Evolutionary conservation across 2,888 invertebrate species (phyloP).

Genomic region (Melanargia galathea): DNA sequence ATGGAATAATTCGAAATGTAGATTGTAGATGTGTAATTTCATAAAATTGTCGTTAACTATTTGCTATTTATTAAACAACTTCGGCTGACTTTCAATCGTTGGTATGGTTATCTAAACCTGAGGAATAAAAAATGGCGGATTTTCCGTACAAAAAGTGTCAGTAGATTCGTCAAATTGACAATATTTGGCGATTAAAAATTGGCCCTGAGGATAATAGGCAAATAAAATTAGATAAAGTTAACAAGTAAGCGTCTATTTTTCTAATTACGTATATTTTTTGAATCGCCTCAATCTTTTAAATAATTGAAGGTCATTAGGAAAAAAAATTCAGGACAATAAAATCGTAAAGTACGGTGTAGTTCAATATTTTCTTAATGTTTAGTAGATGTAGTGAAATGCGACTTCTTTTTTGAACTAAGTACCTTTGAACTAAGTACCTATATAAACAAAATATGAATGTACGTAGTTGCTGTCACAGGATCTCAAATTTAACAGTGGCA

Average conservation of each 20-base stretch:
- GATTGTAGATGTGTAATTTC: too few relatives aligned
- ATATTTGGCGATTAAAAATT: too few relatives aligned
- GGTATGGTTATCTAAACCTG: too few relatives aligned
- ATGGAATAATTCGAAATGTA: too few relatives aligned
- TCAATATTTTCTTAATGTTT: slow-evolving; percentile 21
- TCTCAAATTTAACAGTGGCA: slow-evolving; percentile 26
- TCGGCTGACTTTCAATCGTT: too few relatives aligned
- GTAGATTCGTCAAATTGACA: too few relatives aligned
- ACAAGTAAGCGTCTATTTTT: slow-evolving; percentile 16
- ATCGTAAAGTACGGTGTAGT: slow-evolving; percentile 14
- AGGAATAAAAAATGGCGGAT: too few relatives aligned
- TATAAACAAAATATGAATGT: background rate
- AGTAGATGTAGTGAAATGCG: slow-evolving; percentile 38
- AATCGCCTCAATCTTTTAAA: slow-evolving; percentile 6
- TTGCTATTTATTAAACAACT: too few relatives aligned
- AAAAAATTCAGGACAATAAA: slow-evolving; percentile 30
- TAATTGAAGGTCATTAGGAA: slow-evolving; percentile 8
- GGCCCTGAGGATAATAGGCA: background rate
- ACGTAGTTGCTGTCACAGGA: slow-evolving; percentile 11
- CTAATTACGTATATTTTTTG: slow-evolving; percentile 16
- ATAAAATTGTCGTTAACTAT: too few relatives aligned
- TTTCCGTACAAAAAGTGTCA: too few relatives aligned
- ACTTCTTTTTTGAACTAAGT: slow-evolving; percentile 26
- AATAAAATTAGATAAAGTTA: background rate
- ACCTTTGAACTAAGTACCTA: slow-evolving; percentile 8